phyloP scores from a whole-genome alignment of 2,113 vertebrate genomes.

The Clarias macrocephalus region DNA sequence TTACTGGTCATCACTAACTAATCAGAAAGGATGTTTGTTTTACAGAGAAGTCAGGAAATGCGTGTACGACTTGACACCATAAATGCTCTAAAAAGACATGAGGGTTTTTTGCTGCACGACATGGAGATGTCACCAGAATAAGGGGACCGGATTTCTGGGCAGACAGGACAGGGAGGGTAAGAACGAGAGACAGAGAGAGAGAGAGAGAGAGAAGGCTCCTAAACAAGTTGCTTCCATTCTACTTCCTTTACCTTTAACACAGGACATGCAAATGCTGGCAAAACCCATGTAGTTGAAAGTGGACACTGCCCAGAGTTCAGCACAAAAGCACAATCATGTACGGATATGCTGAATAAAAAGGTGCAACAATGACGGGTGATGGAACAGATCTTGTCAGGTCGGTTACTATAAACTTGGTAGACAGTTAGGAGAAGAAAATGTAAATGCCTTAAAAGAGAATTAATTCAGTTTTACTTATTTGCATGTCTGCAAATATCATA shows the following conservation, averaged over 20 bases:
- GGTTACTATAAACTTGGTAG: constrained; percentile 31
- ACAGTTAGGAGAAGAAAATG: neutral
- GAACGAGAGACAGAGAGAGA: constrained; percentile 38
- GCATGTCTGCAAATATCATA: neutral
- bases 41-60: constrained; percentile 43
- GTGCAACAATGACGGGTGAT: constrained; percentile 33
- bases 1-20: constrained; percentile 10
- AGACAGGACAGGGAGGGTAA: constrained; percentile 56
- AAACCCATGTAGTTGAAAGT: constrained; percentile 54
- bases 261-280: constrained; percentile 61
- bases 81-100: constrained; percentile 30
- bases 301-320: constrained; percentile 58
- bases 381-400: constrained; percentile 15
- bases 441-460: neutral
- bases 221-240: constrained; percentile 54
- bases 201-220: constrained; percentile 29
- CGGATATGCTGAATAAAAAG: constrained; percentile 18
- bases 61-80: constrained; percentile 16
- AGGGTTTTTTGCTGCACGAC: constrained; percentile 64
- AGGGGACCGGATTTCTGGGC: constrained; percentile 68
- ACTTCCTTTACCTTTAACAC: constrained; percentile 71
- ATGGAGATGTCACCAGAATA: constrained; percentile 70
- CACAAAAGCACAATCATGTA: constrained; percentile 22
- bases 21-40: constrained; percentile 44
- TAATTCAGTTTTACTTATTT: neutral